phyloP scores from a whole-genome alignment of 2,888 invertebrate species.

The Belgica antarctica region DNA sequence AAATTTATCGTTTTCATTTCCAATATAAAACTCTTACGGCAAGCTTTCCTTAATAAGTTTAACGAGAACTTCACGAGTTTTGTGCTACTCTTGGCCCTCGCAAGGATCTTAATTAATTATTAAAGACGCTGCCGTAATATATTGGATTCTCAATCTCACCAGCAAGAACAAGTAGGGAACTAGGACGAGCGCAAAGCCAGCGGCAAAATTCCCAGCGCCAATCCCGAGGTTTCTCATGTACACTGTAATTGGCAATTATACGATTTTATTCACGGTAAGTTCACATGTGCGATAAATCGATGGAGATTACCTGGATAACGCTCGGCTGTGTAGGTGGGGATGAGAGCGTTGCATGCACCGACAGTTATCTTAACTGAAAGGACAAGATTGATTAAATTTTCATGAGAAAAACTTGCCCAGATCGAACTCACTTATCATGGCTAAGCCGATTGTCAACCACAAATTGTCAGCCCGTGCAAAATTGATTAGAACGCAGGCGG shows the following conservation, averaged over 20 bases:
- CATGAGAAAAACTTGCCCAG: not conserved
- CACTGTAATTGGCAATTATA: conserved; percentile 56
- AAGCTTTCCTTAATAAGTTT: conserved; percentile 6
- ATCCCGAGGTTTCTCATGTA: conserved; percentile 68
- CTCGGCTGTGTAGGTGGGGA: conserved; percentile 72
- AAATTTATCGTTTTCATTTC: conserved; percentile 16
- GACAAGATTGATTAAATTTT: conserved; percentile 30
- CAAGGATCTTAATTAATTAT: conserved; percentile 21
- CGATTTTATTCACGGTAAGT: conserved; percentile 1
- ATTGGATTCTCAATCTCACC: conserved; percentile 64
- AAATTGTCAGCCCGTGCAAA: conserved; percentile 58
- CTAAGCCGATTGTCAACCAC: conserved; percentile 65
- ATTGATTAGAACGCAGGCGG: conserved; percentile 64
- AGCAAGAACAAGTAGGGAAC: conserved; percentile 77
- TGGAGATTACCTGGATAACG: conserved; percentile 59
- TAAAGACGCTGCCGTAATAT: conserved; percentile 1
- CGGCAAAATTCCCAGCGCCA: conserved; percentile 71
- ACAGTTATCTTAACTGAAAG: conserved; percentile 67
- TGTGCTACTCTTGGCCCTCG: not conserved
- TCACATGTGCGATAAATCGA: not conserved
- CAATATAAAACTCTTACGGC: not conserved
- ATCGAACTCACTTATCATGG: conserved; percentile 67
- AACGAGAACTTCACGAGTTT: not conserved
- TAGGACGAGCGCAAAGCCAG: conserved; percentile 72
- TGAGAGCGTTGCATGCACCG: conserved; percentile 73